phyloP scores from a whole-genome alignment of 1,140 invertebrate genomes.

The Rhopalosiphum padi region DNA sequence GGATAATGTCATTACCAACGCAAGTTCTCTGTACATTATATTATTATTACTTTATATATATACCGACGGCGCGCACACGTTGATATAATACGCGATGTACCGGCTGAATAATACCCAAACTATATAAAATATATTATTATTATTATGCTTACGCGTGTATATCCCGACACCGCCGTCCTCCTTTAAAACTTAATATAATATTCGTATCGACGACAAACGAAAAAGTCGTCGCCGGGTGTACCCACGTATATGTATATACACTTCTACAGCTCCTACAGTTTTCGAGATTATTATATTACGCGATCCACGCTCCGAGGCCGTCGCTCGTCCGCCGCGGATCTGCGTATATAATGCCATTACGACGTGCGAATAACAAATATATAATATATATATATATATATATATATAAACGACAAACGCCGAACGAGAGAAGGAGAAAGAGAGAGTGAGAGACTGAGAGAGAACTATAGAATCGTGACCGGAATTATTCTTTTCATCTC shows the following conservation, averaged over 20 bases:
- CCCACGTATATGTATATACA: not conserved
- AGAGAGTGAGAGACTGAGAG: not conserved
- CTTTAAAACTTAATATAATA: constrained; percentile 11
- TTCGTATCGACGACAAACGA: not conserved
- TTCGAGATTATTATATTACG: constrained; percentile 42
- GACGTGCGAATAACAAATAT: constrained; percentile 38
- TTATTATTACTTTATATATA: not conserved
- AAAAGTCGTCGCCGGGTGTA: not conserved
- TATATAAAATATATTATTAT: not conserved
- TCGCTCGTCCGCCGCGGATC: not conserved
- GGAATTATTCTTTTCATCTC: constrained; percentile 54
- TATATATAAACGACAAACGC: constrained; percentile 1
- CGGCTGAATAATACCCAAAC: not conserved
- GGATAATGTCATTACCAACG: not conserved
- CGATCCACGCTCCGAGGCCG: not conserved
- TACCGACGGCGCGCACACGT: not conserved
- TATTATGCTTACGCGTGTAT: not conserved
- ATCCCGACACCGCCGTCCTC: not conserved
- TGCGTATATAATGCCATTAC: constrained; percentile 41
- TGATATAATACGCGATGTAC: not conserved
- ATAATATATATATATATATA: too few species aligned
- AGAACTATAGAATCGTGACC: constrained; percentile 40
- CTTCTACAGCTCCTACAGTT: not conserved
- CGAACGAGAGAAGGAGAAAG: constrained; percentile 1
- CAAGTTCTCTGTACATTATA: not conserved